Conservation (phyloP, 2,888 invertebrate species). For the Limnephilus rhombicus region DNA sequence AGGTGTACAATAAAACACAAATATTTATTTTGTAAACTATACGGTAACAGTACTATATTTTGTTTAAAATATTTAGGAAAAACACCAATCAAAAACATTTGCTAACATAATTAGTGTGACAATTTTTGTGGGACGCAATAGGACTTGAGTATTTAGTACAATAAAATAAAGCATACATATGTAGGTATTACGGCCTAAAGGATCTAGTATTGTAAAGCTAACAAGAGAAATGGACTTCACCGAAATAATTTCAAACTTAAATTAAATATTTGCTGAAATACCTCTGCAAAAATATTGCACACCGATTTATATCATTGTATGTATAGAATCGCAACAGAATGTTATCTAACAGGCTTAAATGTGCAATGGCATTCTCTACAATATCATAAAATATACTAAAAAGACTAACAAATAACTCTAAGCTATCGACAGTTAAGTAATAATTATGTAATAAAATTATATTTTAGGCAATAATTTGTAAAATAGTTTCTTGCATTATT, state of each 20-base stretch:
- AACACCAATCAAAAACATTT: conserved; percentile 66
- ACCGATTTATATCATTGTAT: not conserved
- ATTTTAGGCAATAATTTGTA: conserved; percentile 52
- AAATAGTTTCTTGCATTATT: conserved; percentile 28
- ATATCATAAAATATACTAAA: conserved; percentile 64
- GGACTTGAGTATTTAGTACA: conserved; percentile 61
- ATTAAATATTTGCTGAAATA: not conserved
- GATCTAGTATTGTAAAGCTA: not conserved
- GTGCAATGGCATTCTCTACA: conserved; percentile 52
- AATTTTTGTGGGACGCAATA: conserved; percentile 66
- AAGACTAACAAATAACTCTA: conserved; percentile 61
- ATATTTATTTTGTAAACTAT: conserved; percentile 65
- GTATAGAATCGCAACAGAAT: not conserved
- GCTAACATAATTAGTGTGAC: conserved; percentile 65
- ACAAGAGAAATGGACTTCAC: not conserved
- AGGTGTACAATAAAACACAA: conserved; percentile 40
- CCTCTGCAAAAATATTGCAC: not conserved
- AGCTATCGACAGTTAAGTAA: conserved; percentile 63
- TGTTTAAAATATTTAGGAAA: conserved; percentile 67
- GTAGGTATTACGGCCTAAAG: not conserved
- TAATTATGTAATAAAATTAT: conserved; percentile 49
- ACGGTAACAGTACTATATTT: conserved; percentile 67
- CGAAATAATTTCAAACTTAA: not conserved
- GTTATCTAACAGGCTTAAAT: conserved; percentile 21
- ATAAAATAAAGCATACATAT: conserved; percentile 46